phyloP scores from a whole-genome alignment of 2,888 invertebrate genomes.

The Rutpela maculata region DNA sequence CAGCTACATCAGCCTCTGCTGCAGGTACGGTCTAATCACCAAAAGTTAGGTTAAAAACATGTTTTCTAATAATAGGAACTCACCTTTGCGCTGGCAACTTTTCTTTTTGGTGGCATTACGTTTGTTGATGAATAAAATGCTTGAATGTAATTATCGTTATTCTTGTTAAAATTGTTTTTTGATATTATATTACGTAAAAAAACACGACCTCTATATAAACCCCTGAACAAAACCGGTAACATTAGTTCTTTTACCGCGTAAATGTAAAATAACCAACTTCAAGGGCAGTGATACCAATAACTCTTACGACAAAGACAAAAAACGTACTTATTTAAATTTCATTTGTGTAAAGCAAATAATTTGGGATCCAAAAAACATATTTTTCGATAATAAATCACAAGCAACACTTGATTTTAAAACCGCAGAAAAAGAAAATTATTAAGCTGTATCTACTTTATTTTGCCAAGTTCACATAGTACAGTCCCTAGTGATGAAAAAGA shows the following conservation, averaged over 20 bases:
- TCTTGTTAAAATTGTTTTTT: background rate
- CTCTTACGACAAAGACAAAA: too few species aligned
- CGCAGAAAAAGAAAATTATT: too few species aligned
- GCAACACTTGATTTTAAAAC: too few species aligned
- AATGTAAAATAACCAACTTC: conserved; percentile 5
- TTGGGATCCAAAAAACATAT: too few species aligned
- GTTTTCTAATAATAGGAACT: background rate
- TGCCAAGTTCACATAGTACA: too few species aligned
- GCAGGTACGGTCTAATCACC: conserved; percentile 7
- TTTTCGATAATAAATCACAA: too few species aligned
- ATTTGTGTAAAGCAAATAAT: too few species aligned
- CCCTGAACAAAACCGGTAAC: background rate
- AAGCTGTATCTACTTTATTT: too few species aligned
- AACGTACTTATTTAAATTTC: too few species aligned
- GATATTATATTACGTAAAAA: background rate
- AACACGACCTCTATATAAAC: background rate
- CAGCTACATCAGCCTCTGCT: conserved; percentile 8
- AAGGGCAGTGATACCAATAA: too few species aligned
- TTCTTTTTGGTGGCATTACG: conserved; percentile 44
- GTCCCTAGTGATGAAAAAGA: too few species aligned
- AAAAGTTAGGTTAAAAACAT: conserved; percentile 12
- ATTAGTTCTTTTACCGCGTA: conserved; percentile 34
- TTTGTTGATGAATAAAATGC: conserved; percentile 2
- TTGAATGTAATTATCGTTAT: background rate
- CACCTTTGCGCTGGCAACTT: conserved; percentile 35